Evolutionary conservation across 2,888 invertebrate species (phyloP), one percentile per base, ranked within the genome.

Genomic region (Dryococelus australis): DNA sequence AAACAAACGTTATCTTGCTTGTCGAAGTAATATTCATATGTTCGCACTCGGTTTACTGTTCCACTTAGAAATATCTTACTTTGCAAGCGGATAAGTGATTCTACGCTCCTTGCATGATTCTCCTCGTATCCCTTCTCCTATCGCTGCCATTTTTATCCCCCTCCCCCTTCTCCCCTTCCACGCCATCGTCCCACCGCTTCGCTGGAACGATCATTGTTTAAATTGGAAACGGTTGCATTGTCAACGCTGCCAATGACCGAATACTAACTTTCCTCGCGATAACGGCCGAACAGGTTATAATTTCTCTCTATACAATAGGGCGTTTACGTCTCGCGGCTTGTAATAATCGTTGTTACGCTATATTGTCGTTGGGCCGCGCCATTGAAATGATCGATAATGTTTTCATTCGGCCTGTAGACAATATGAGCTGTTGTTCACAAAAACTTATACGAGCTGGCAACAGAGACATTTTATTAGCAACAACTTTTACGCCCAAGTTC

Each of bases 211-310:
- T 65, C 20, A 65, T 65, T 65, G 65, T 65, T 65, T n/a, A 65
- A 65, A 65, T 65, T 65, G 65, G 65, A 65, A 65, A 65, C 65
- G 24, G 65, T 20, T 65, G 65, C 65, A 65, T 65, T 65, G 65
- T 65, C 65, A 65, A 10, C 65, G 65, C 65, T 24, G 65, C 65
- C 65, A 65, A n/a, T 65, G 65, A 65, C 65, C 20, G 65, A 65
- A 65, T 65, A 65, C 65, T 65, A 35, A 65, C 65, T 65, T 65
- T 65, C 65, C 65, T n/a, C 65, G 65, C n/a, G 65, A 65, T 65
- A 65, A 65, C 65, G 65, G n/a, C 1, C 65, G 65, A 65, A 65
- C 65, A 65, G 24, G 65, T 65, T 65, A 65, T 65, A 65, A 65
- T 65, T 65, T 65, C 65, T 65, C 65, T 16, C 65, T 6, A 65